phyloP scores from a whole-genome alignment of 2,888 invertebrate species.

The Aphodius granarius region DNA sequence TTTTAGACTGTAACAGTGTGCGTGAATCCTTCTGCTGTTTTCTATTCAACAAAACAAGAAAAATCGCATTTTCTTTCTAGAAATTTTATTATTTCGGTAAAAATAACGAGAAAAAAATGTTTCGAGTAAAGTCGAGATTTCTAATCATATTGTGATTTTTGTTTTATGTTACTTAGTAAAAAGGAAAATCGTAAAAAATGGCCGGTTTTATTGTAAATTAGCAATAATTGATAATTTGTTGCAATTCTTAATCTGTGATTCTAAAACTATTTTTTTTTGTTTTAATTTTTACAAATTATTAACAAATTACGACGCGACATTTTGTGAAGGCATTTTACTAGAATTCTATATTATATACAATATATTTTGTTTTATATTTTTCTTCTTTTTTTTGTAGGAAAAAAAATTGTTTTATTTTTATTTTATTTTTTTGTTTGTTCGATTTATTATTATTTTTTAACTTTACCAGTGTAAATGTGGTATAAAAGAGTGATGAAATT shows the following conservation, averaged over 20 bases:
- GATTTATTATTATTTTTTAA: conserved; percentile 3
- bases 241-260: conserved; percentile 39
- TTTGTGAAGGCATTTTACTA: background rate
- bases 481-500: background rate
- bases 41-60: background rate
- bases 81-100: background rate
- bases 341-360: background rate
- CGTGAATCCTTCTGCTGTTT: background rate
- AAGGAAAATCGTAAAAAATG: background rate
- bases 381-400: background rate
- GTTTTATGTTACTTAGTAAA: background rate
- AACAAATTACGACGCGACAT: background rate
- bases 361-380: background rate
- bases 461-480: background rate
- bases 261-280: conserved; percentile 17
- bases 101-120: background rate
- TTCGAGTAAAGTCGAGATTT: background rate
- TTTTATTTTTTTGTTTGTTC: background rate
- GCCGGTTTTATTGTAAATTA: conserved; percentile 1
- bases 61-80: background rate
- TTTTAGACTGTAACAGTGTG: conserved; percentile 24
- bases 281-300: background rate
- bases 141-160: background rate
- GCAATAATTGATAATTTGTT: conserved; percentile 30
- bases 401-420: background rate